Evolutionary conservation across 2,888 invertebrate species (phyloP).

Genomic region (Piscicola geometra): DNA sequence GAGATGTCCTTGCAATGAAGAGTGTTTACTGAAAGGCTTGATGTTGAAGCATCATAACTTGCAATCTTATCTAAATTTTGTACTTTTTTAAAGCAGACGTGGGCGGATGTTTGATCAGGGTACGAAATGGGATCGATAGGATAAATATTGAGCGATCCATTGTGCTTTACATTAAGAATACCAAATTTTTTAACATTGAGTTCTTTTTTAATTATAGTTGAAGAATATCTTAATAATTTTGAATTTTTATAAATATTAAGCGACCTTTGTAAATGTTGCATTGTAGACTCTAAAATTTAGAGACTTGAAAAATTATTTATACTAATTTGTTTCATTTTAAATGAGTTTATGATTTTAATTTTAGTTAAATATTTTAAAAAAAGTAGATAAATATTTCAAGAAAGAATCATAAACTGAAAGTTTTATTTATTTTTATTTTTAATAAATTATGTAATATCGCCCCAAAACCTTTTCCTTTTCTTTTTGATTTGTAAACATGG

Average conservation of each 20-base stretch:
- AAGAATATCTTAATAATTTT: neutral
- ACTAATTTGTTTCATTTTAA: too few relatives aligned
- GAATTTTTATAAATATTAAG: too few relatives aligned
- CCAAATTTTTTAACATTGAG: neutral
- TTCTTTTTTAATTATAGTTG: neutral
- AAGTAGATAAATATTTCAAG: neutral
- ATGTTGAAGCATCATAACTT: neutral
- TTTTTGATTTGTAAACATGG: constrained; percentile 2
- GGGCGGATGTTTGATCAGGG: neutral
- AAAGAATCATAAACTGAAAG: neutral
- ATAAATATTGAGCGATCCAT: neutral
- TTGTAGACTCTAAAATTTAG: neutral
- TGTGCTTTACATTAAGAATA: neutral
- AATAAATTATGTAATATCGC: neutral
- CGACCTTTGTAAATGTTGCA: neutral
- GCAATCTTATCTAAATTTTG: too few relatives aligned
- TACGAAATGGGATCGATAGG: neutral
- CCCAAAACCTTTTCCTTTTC: constrained; percentile 1
- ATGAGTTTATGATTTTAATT: too few relatives aligned
- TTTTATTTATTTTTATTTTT: neutral
- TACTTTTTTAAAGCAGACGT: too few relatives aligned
- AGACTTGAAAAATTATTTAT: too few relatives aligned
- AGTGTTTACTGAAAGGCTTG: neutral
- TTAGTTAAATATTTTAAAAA: too few relatives aligned
- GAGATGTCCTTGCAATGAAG: neutral